Evolutionary conservation across 2,113 vertebrate species (phyloP), one percentile per base, ranked within the genome.

Genomic region (Crotalus horridus): DNA sequence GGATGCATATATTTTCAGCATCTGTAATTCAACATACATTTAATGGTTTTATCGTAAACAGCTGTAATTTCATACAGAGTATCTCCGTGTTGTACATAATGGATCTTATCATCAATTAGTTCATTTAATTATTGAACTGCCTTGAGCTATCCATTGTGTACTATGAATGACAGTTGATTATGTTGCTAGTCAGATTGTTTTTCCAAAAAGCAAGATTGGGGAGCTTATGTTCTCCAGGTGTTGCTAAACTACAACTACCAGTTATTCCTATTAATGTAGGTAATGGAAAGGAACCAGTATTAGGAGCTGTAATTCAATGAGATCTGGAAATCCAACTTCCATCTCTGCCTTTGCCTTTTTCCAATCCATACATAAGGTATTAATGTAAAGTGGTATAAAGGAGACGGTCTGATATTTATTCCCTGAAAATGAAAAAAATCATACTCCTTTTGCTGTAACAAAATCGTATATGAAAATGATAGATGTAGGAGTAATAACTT

Each of bases 381-480:
- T 93, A 94, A 13, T 96, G 91, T 59, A 81, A 46, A 59, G 33
- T 33, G 51, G 64, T 94, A 85, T 94, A 95, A 69, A 33, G 85
- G 61, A 95, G 93, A 95, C 88, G 94, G 92, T 94, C 69, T 95
- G 95, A 94, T 46, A 23, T 92, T 43, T 43, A 17, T 43, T 43
- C 21, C 74, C 33, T 21, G 33, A 43, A 81, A 81, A 81, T 43
- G 33, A 81, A 81, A 39, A 81, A 81, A 81, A 64, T 89, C 91
- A 93, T 89, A 85, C 87, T 58, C 1, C 61, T 87, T 93, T 29
- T 89, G 87, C 43, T 85, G 90, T 95, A 92, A 94, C 92, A 86
- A 86, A 94, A 85, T 89, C 43, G 87, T 92, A 88, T 17, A 39
- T 81, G 33, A 39, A 39, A 21, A 81, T 81, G 15, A 81, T 81